Percentiles rank a stretch among this genome's conserved stretches.
Evolutionary conservation across 2,888 invertebrate species (phyloP).

Genomic region (Limenitis camilla): DNA sequence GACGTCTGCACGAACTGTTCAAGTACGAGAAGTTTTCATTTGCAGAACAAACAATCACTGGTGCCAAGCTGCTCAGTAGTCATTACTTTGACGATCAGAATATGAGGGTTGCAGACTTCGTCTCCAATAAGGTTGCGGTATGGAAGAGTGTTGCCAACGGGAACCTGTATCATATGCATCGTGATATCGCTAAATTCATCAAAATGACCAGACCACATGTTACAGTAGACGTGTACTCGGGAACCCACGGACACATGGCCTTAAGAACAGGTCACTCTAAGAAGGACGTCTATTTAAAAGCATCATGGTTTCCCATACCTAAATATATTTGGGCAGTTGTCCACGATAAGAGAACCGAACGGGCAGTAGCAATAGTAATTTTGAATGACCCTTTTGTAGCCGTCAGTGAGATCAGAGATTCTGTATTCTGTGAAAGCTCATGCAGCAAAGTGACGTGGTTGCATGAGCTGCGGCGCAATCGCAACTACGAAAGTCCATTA

Average conservation of each 20-base stretch:
- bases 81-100: constrained; percentile 55
- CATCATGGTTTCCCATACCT: constrained; percentile 56
- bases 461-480: constrained; percentile 36
- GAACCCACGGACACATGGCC: constrained; percentile 34
- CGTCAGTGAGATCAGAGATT: constrained; percentile 56
- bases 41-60: constrained; percentile 48
- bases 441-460: constrained; percentile 52
- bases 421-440: constrained; percentile 57
- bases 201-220: constrained; percentile 23
- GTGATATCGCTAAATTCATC: constrained; percentile 42
- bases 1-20: constrained; percentile 49
- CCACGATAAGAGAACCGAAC: constrained; percentile 27
- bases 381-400: constrained; percentile 64
- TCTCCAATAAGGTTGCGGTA: constrained; percentile 48
- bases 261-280: constrained; percentile 25
- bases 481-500: constrained; percentile 53
- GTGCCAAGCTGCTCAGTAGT: constrained; percentile 41
- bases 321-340: constrained; percentile 57
- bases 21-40: constrained; percentile 43
- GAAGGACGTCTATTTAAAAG: constrained; percentile 28
- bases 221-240: constrained; percentile 37
- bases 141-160: constrained; percentile 57
- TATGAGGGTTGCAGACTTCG: constrained; percentile 51
- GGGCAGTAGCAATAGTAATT: constrained; percentile 46
- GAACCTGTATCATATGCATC: constrained; percentile 50